A percentile compares a stretch with the other conserved stretches of the same genome.
Evolutionary conservation across 2,113 vertebrate genomes (phyloP).

Genomic region (Lepus europaeus): DNA sequence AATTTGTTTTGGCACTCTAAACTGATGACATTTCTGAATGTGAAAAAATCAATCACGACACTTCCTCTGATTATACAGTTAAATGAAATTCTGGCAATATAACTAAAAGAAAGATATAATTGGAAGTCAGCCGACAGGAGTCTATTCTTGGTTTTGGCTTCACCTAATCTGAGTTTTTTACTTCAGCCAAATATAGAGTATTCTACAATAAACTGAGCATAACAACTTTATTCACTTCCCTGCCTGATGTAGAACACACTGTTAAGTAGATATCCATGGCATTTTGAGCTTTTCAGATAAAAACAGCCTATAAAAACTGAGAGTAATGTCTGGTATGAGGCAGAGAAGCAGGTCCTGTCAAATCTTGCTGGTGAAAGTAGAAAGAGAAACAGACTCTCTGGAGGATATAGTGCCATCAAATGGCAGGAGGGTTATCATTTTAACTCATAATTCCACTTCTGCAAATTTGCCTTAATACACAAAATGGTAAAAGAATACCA

Average conservation of each 20-base stretch:
- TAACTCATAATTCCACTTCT: neutral
- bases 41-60: constrained; percentile 44
- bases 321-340: neutral
- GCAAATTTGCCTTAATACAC: neutral
- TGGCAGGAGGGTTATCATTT: neutral
- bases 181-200: constrained; percentile 16
- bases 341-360: neutral
- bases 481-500: neutral
- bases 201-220: neutral
- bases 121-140: neutral
- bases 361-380: neutral
- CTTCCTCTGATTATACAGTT: constrained; percentile 12
- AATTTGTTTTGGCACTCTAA: constrained; percentile 51
- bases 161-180: neutral
- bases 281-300: constrained; percentile 6
- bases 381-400: neutral
- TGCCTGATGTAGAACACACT: neutral
- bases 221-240: neutral
- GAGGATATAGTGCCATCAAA: neutral
- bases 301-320: neutral
- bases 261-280: neutral
- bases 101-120: constrained; percentile 38
- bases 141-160: constrained; percentile 29
- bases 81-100: constrained; percentile 38
- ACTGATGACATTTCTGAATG: constrained; percentile 33